These are phyloP conservation scores for Pristionchus fissidentatus DNA, from an alignment of 2,888 invertebrate genomes.

Conservation along the genomic window DNA sequence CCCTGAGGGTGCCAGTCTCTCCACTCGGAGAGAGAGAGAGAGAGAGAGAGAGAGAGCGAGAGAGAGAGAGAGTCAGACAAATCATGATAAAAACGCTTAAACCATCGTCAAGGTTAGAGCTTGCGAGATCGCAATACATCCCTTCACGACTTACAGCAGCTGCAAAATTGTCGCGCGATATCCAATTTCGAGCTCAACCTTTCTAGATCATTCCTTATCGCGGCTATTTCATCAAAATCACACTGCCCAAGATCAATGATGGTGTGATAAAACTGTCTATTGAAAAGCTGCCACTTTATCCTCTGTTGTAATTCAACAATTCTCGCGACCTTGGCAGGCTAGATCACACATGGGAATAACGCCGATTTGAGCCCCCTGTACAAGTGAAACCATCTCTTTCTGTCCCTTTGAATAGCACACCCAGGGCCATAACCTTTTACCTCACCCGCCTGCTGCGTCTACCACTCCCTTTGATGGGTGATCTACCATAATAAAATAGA, in stretches of 20 bases:
- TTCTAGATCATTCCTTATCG: too few relatives aligned
- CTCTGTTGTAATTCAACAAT: background rate
- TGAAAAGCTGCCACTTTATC: too few relatives aligned
- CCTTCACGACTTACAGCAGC: too few relatives aligned
- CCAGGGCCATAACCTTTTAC: background rate
- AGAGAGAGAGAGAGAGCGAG: background rate
- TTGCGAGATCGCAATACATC: background rate
- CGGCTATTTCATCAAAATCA: too few relatives aligned
- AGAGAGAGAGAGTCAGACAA: background rate
- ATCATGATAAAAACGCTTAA: constrained; percentile 18
- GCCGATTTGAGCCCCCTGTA: too few relatives aligned
- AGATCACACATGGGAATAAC: constrained; percentile 35
- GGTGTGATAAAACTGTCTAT: too few relatives aligned
- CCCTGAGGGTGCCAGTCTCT: constrained; percentile 4
- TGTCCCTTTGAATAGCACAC: constrained; percentile 17
- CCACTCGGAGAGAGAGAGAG: background rate
- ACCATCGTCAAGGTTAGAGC: constrained; percentile 15
- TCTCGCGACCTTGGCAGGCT: constrained; percentile 6
- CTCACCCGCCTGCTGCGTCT: background rate
- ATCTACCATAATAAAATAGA: too few relatives aligned
- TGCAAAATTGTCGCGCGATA: too few relatives aligned
- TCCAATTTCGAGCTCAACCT: too few relatives aligned
- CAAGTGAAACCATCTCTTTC: background rate
- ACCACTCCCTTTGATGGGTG: too few relatives aligned
- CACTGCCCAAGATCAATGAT: too few relatives aligned